Evolutionary conservation across 2,113 vertebrate species (phyloP).

Genomic region (Trochalopteron elliotii): DNA sequence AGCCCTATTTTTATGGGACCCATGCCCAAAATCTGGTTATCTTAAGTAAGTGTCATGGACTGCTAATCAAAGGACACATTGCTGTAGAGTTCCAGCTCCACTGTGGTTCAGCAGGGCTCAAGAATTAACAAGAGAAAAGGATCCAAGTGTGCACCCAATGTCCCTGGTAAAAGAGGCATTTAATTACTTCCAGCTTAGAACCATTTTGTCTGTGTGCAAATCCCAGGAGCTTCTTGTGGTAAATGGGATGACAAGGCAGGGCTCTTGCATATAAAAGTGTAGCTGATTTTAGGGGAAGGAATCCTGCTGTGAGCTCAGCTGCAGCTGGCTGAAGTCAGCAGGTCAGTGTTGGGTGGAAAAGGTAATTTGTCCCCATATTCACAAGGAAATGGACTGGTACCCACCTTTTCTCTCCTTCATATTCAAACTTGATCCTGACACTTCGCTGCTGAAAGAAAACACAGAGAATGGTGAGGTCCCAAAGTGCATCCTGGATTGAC

Average conservation of each 20-base stretch:
- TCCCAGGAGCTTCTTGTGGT: not conserved
- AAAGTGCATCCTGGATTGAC: not conserved
- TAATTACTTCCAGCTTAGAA: slow-evolving; percentile 24
- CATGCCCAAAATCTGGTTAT: slow-evolving; percentile 65
- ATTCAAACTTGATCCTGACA: slow-evolving; percentile 92
- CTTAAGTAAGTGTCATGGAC: slow-evolving; percentile 49
- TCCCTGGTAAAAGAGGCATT: not conserved
- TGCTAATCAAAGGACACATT: slow-evolving; percentile 33
- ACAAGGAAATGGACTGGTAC: not conserved
- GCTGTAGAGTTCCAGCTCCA: not conserved
- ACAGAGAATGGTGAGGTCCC: not conserved
- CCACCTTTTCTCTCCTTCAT: slow-evolving; percentile 92
- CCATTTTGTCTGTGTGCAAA: not conserved
- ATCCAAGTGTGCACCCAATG: not conserved
- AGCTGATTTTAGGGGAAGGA: not conserved
- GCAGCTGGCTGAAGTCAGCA: not conserved
- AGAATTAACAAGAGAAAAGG: not conserved
- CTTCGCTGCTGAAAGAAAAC: slow-evolving; percentile 75
- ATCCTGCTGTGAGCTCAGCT: slow-evolving; percentile 21
- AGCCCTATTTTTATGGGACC: slow-evolving; percentile 56
- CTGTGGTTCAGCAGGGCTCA: not conserved
- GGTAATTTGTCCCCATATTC: not conserved
- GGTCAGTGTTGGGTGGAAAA: not conserved
- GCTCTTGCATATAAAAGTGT: not conserved
- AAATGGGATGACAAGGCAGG: not conserved